Evolutionary conservation across 2,113 vertebrate species (phyloP).

Genomic region (Himantopus leucocephalus): DNA sequence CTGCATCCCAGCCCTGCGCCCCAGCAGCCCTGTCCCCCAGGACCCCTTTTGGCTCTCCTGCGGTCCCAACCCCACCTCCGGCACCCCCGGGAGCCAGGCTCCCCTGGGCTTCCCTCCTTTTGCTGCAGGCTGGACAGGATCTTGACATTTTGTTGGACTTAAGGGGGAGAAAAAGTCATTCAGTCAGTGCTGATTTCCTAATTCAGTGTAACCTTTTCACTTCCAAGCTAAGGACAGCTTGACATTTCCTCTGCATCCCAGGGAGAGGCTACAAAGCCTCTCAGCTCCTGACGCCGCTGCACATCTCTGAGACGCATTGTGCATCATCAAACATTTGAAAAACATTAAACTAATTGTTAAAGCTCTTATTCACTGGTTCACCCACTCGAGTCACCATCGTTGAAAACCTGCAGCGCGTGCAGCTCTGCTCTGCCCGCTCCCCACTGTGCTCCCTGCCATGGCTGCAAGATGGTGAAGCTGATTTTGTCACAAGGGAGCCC

Average conservation of each 20-base stretch:
- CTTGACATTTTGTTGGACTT: neutral
- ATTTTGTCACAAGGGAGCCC: neutral
- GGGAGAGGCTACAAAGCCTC: neutral
- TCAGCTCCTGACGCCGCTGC: neutral
- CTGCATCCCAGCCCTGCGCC: rapidly evolving
- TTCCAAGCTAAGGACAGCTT: slow-evolving; percentile 14
- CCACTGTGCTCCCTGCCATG: neutral
- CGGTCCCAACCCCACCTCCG: neutral
- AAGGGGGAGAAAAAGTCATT: neutral
- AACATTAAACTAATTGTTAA: neutral
- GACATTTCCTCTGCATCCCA: neutral
- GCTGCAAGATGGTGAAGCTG: rapidly evolving
- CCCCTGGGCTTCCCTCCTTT: neutral
- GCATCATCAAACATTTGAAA: neutral
- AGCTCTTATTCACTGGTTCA: neutral
- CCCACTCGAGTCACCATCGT: rapidly evolving
- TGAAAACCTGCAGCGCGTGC: neutral
- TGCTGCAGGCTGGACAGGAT: neutral
- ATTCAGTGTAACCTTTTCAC: neutral
- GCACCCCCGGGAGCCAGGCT: neutral
- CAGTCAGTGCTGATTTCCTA: neutral
- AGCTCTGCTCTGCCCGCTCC: neutral
- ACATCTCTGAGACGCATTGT: neutral
- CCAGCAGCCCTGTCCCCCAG: neutral
- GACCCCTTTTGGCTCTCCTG: neutral